Evolutionary conservation across 2,113 vertebrate genomes (phyloP), one percentile per base, ranked within the genome.

Genomic region (Lepidothrix coronata): DNA sequence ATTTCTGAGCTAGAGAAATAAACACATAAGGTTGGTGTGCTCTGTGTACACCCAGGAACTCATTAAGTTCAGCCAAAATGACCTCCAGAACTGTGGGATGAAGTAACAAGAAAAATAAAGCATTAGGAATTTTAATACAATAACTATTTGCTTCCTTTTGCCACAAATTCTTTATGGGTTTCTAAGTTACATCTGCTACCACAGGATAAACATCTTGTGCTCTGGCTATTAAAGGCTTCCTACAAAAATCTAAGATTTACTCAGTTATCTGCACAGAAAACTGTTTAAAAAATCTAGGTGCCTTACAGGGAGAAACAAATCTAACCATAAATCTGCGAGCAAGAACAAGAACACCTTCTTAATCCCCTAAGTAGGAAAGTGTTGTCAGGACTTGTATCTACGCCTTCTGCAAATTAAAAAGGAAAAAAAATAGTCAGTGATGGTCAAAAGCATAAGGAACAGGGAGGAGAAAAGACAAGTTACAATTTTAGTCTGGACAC

Each of bases 21-120:
- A 63, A 85, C 48, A 39, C 11, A 63, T 63, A 88, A 57, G 1
- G 0, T 24, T 48, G 27, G 30, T n/a, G 79, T 37, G 51, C 73
- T 48, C n/a, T 35, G 35, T 16, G 33, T 67, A 79, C 61, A 79
- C 8, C n/a, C 73, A 89, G 48, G 66, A 90, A 78, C n/a, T 92
- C 73, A 78, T 85, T 52, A 89, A 61, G 14, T 72, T 75, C 57
- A 54, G 58, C 11, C 5, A 89, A 57, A 95, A 87, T 12, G 39
- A 92, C 41, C 86, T 87, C 70, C 48, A 87, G 41, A 87, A 95
- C 66, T 4, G 2, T 23, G 57, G 80, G 49, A 84, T 41, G 24
- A 89, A 94, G 17, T 61, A 92, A 82, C 27, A 95, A 89, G 39
- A 82, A 78, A 85, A 92, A 81, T 14, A 78, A 93, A 91, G 44